phyloP scores from a whole-genome alignment of 2,113 vertebrate species.

The Ptyas mucosa region DNA sequence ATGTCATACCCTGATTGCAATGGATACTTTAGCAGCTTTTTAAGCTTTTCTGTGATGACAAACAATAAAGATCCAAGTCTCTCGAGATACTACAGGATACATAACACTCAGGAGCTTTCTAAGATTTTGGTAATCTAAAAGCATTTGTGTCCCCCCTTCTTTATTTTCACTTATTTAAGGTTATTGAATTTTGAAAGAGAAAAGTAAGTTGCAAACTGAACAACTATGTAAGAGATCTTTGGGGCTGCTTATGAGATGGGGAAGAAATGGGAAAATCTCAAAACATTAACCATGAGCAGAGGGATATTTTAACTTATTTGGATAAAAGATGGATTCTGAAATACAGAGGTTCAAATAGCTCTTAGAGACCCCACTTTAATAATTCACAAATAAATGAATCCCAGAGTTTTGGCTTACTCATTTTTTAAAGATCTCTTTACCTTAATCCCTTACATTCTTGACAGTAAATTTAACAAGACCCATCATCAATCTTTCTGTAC shows the following conservation, averaged over 20 bases:
- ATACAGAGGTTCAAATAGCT: background rate
- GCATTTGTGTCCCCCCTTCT: background rate
- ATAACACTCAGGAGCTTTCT: background rate
- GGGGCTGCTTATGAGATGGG: background rate
- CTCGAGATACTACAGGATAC: background rate
- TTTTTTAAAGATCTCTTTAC: background rate
- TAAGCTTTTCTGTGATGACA: background rate
- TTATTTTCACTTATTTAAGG: background rate
- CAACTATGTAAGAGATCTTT: background rate
- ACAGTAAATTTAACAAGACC: no score
- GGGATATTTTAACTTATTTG: background rate
- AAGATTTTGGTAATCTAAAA: background rate
- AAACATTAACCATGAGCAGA: background rate
- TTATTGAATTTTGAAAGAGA: background rate
- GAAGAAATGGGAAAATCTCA: background rate
- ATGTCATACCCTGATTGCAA: background rate
- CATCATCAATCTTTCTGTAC: no score
- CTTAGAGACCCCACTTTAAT: background rate
- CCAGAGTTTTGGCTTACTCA: background rate
- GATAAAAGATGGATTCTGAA: background rate
- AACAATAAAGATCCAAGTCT: background rate
- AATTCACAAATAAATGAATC: background rate
- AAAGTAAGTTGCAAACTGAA: background rate
- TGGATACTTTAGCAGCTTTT: background rate
- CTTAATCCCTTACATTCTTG: background rate